phyloP scores from a whole-genome alignment of 1,140 invertebrate species.

The Leptinotarsa undecemlineata region DNA sequence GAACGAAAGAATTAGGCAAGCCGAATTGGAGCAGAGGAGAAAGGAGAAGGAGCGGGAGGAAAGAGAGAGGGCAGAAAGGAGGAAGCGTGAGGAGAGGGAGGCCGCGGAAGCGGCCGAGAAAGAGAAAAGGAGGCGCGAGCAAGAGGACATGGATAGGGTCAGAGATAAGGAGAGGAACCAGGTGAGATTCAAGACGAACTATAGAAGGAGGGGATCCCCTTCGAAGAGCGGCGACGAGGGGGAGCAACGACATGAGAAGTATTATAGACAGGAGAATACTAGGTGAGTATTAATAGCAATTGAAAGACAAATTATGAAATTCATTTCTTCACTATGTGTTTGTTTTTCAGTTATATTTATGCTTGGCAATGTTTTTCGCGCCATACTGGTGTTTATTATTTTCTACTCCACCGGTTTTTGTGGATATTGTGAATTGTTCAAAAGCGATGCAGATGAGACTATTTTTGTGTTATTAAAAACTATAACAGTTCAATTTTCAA shows the following conservation, averaged over 20 bases:
- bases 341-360: neutral
- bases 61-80: conserved; percentile 11
- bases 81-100: conserved; percentile 43
- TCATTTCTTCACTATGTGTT: neutral
- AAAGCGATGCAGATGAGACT: too few relatives aligned
- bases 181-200: conserved; percentile 44
- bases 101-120: conserved; percentile 8
- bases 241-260: neutral
- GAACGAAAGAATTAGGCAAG: conserved; percentile 58
- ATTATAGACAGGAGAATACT: conserved; percentile 14
- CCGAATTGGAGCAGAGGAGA: conserved; percentile 53
- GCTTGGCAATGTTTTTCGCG: neutral
- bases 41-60: conserved; percentile 20
- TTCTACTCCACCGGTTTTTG: too few relatives aligned
- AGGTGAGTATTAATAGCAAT: neutral
- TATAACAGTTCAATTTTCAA: too few relatives aligned
- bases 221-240: conserved; percentile 23
- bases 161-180: conserved; percentile 50
- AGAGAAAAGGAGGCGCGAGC: conserved; percentile 9
- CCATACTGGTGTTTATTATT: neutral
- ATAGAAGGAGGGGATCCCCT: conserved; percentile 12
- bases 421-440: too few relatives aligned
- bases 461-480: too few relatives aligned
- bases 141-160: conserved; percentile 43
- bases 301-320: neutral